Percentiles rank a stretch among this genome's conserved stretches.
Evolutionary conservation across 2,888 invertebrate species (phyloP).

Genomic region (Pseudanteris insignis): DNA sequence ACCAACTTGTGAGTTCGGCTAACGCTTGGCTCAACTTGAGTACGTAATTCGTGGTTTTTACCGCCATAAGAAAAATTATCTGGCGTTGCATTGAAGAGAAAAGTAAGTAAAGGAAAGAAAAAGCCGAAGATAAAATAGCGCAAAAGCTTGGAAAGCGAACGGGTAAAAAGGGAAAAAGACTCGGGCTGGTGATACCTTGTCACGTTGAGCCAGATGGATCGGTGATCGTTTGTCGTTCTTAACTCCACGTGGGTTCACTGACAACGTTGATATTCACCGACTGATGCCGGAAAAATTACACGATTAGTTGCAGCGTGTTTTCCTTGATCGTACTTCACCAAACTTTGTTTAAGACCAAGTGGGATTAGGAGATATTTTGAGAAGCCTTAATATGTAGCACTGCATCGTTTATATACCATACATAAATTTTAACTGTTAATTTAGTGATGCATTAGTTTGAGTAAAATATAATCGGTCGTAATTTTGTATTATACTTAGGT

Average conservation of each 20-base stretch:
- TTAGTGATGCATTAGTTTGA: too few relatives aligned
- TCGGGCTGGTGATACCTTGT: slow-evolving; percentile 48
- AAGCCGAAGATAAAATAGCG: slow-evolving; percentile 38
- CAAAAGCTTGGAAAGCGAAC: slow-evolving; percentile 12
- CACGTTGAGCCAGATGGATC: slow-evolving; percentile 65
- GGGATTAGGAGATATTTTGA: slow-evolving; percentile 42
- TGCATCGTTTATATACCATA: too few relatives aligned
- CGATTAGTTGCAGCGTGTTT: slow-evolving; percentile 59
- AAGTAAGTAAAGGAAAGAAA: slow-evolving; percentile 30
- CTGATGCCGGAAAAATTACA: slow-evolving; percentile 66
- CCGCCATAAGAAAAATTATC: slow-evolving; percentile 35
- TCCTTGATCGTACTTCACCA: too few relatives aligned
- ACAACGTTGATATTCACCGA: slow-evolving; percentile 65
- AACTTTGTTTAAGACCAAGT: slow-evolving; percentile 37
- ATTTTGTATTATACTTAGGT: too few relatives aligned
- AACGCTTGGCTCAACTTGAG: too few relatives aligned
- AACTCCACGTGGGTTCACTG: slow-evolving; percentile 59
- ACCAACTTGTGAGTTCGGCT: too few relatives aligned
- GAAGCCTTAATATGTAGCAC: too few relatives aligned
- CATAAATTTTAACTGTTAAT: too few relatives aligned
- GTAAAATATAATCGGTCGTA: too few relatives aligned
- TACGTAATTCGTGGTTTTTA: too few relatives aligned
- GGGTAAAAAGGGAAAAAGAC: slow-evolving; percentile 10
- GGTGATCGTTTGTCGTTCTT: slow-evolving; percentile 66
- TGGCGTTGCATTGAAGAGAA: slow-evolving; percentile 19